A percentile compares a stretch with the other conserved stretches of the same genome.
Evolutionary conservation across 2,797 vertebrate species (phyloP).

Genomic region (Gila robusta): DNA sequence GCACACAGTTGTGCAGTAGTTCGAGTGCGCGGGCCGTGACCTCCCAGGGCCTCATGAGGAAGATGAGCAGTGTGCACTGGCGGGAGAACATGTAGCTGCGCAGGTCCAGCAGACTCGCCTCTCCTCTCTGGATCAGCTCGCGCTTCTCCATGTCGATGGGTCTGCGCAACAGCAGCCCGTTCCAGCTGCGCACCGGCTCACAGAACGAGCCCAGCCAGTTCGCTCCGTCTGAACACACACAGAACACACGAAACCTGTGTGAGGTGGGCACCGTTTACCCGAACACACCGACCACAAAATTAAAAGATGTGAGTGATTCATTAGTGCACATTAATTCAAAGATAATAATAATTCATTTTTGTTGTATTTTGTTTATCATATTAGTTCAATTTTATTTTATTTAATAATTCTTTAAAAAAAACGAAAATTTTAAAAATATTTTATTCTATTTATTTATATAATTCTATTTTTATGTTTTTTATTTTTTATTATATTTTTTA

Average conservation of each 20-base stretch:
- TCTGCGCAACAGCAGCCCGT: constrained; percentile 89
- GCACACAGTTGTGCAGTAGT: constrained; percentile 97
- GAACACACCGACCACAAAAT: neutral
- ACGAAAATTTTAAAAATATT: too few species aligned
- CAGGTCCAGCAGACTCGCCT: constrained; percentile 92
- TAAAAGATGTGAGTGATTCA: neutral
- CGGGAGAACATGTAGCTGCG: constrained; percentile 98
- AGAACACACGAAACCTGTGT: neutral
- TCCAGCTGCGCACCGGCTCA: constrained; percentile 94
- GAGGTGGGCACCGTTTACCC: neutral
- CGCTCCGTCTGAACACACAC: constrained; percentile 84
- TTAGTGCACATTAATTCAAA: neutral
- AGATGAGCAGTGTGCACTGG: constrained; percentile 96
- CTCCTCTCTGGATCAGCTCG: constrained; percentile 89
- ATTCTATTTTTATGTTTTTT: too few species aligned
- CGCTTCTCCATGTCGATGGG: constrained; percentile 99
- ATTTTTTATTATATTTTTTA: too few species aligned
- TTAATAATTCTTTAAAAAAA: too few species aligned
- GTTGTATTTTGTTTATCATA: too few species aligned
- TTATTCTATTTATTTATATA: too few species aligned
- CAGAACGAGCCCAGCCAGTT: constrained; percentile 98
- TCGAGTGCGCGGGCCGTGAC: constrained; percentile 93
- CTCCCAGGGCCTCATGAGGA: constrained; percentile 97
- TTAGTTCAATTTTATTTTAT: too few species aligned
- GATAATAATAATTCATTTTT: neutral